Evolutionary conservation across 2,888 invertebrate genomes (phyloP).

Genomic region (Metalampra italica): DNA sequence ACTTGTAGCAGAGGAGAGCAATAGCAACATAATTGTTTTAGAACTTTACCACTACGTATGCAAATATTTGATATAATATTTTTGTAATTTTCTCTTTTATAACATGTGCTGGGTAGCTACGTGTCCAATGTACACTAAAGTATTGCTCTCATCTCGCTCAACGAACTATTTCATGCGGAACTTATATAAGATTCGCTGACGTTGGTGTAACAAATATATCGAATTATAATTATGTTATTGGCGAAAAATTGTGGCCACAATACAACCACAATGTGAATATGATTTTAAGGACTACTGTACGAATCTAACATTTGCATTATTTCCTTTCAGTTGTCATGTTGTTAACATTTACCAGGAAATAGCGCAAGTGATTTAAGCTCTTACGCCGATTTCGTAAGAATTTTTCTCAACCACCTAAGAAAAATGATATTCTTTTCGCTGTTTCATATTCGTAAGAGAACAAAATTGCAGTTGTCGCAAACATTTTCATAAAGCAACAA

Average conservation of each 20-base stretch:
- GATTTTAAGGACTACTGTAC: conserved; percentile 26
- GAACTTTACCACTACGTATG: conserved; percentile 33
- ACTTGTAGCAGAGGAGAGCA: conserved; percentile 62
- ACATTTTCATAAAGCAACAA: no score
- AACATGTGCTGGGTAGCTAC: conserved; percentile 58
- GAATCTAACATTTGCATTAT: conserved; percentile 4
- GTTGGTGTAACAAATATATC: conserved; percentile 41
- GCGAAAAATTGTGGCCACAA: conserved; percentile 53
- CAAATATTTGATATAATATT: conserved; percentile 23
- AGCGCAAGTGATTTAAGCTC: conserved; percentile 24
- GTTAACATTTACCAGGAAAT: conserved; percentile 3
- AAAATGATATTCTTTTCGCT: no score
- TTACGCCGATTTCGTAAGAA: no score
- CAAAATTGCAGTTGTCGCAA: no score
- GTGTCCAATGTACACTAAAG: conserved; percentile 48
- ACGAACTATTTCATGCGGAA: conserved; percentile 21
- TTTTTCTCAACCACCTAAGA: no score
- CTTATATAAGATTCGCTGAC: conserved; percentile 34
- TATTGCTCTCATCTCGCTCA: conserved; percentile 49
- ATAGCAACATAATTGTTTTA: conserved; percentile 30
- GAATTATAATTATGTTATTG: conserved; percentile 43
- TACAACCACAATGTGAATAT: conserved; percentile 29
- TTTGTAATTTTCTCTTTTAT: conserved; percentile 23
- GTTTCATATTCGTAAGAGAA: no score
- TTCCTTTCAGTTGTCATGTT: background rate